These are phyloP conservation scores for Psittacus erithacus DNA, from an alignment of 2,113 vertebrate species.

Conservation along the genomic window DNA sequence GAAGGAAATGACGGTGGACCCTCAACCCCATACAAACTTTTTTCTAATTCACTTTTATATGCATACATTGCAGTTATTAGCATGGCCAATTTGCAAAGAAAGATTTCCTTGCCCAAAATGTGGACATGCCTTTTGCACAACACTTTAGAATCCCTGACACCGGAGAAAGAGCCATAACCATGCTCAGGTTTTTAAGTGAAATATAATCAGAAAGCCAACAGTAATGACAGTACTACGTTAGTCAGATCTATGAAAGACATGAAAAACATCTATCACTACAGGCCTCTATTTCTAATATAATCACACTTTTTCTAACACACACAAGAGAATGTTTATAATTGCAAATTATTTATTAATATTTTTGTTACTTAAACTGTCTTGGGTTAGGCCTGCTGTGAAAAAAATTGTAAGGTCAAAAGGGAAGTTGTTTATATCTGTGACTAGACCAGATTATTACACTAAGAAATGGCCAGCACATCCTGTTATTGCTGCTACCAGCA, in stretches of 20 bases:
- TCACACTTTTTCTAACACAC: background rate
- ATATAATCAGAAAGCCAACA: background rate
- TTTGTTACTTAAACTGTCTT: slow-evolving; percentile 48
- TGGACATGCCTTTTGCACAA: background rate
- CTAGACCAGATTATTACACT: slow-evolving; percentile 11
- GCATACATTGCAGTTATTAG: background rate
- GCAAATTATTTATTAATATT: slow-evolving; percentile 51
- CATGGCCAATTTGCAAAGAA: background rate
- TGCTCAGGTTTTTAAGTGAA: background rate
- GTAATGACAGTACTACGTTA: background rate
- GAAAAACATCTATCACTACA: background rate
- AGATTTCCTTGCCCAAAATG: background rate
- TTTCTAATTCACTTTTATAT: background rate
- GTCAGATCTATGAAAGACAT: background rate
- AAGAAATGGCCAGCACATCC: slow-evolving; percentile 43
- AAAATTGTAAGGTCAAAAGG: slow-evolving; percentile 43
- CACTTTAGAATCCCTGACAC: background rate
- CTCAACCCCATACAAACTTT: background rate
- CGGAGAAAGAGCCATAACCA: background rate
- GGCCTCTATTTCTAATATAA: background rate
- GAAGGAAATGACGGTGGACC: background rate
- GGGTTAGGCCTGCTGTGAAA: slow-evolving; percentile 8
- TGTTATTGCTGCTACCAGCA: slow-evolving; percentile 45
- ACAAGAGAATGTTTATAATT: background rate
- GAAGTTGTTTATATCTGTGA: slow-evolving; percentile 33